Evolutionary conservation across 1,140 invertebrate species (phyloP).

Genomic region (Trissolcus basalis): DNA sequence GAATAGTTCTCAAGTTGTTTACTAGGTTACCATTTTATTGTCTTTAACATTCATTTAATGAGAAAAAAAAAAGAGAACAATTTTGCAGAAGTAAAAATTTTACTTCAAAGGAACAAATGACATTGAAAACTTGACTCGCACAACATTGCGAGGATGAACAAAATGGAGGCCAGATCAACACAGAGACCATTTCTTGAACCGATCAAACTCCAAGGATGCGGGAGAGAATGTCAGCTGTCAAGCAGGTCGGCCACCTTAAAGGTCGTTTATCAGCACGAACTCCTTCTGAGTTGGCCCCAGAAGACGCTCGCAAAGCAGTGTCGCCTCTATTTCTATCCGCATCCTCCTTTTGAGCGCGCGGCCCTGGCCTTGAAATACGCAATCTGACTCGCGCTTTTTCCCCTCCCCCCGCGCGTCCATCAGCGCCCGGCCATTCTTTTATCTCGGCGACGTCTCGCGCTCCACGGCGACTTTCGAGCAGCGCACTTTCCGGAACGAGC

Average conservation of each 20-base stretch:
- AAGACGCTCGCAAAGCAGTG: conserved; percentile 25
- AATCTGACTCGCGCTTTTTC: conserved; percentile 44
- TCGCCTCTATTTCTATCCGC: conserved; percentile 51
- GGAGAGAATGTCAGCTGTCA: conserved; percentile 61
- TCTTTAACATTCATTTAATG: neutral
- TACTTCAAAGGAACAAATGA: neutral
- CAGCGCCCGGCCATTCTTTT: conserved; percentile 27
- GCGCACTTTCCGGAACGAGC: conserved; percentile 43
- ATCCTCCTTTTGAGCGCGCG: conserved; percentile 58
- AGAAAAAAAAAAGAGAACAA: neutral
- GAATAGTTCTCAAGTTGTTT: too few relatives aligned
- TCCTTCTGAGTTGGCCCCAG: conserved; percentile 37
- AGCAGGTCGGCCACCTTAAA: conserved; percentile 65
- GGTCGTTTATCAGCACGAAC: conserved; percentile 59
- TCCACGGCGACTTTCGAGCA: conserved; percentile 39
- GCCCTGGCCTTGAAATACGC: conserved; percentile 60
- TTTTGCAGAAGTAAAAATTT: neutral
- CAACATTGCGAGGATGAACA: too few relatives aligned
- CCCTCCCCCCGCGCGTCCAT: neutral
- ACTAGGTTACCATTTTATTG: too few relatives aligned
- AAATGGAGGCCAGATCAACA: neutral
- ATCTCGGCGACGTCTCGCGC: conserved; percentile 33
- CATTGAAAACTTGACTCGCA: too few relatives aligned
- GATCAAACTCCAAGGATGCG: conserved; percentile 51
- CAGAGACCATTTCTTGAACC: conserved; percentile 5